Evolutionary conservation across 2,888 invertebrate genomes (phyloP).

Genomic region (Oxyteleia sp.): DNA sequence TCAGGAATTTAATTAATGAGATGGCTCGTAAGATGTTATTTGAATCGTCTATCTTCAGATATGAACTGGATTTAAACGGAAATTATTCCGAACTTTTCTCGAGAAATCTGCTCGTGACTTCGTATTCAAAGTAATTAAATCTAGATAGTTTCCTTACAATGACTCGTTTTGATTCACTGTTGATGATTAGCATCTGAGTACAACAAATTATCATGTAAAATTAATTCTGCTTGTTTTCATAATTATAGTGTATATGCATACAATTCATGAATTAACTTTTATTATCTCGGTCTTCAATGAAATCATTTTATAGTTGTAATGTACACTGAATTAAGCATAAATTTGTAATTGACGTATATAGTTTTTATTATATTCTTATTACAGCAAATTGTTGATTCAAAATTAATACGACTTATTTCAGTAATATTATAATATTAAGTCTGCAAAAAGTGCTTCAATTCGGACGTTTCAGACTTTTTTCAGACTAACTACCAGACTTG

Average conservation of each 20-base stretch:
- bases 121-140: conserved; percentile 82
- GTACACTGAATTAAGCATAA: too few species aligned
- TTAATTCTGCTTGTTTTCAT: conserved; percentile 3
- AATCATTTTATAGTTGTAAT: too few species aligned
- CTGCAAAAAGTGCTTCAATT: too few species aligned
- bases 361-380: too few species aligned
- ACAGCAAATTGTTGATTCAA: too few species aligned
- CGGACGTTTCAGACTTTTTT: too few species aligned
- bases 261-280: too few species aligned
- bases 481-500: too few species aligned
- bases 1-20: conserved; percentile 86
- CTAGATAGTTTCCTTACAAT: conserved; percentile 50
- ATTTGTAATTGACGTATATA: too few species aligned
- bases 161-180: conserved; percentile 28
- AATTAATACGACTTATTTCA: too few species aligned
- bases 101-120: conserved; percentile 77
- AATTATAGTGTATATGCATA: conserved; percentile 24
- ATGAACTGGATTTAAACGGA: conserved; percentile 84
- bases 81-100: conserved; percentile 82
- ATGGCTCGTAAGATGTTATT: conserved; percentile 83
- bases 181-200: conserved; percentile 16
- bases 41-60: conserved; percentile 78
- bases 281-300: too few species aligned
- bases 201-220: conserved; percentile 14
- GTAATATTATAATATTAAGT: too few species aligned